A percentile compares a stretch with the other conserved stretches of the same genome.
Evolutionary conservation across 2,113 vertebrate genomes (phyloP).

Genomic region (Colossoma macropomum): DNA sequence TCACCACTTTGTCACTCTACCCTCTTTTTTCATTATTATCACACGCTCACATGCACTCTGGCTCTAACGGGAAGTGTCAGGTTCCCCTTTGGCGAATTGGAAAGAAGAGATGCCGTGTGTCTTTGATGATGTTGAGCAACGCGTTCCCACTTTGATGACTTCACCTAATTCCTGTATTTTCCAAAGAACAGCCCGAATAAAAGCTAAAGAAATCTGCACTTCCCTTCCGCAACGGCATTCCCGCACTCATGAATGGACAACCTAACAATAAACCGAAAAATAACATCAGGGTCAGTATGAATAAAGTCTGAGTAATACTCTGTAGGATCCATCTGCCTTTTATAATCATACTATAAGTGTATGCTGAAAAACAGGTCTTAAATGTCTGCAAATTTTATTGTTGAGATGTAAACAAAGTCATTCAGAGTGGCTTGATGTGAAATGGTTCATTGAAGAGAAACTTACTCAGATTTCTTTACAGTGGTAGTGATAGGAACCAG

Average conservation of each 20-base stretch:
- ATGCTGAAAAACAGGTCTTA: too few species aligned
- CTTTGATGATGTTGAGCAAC: conserved; percentile 36
- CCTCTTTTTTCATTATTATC: conserved; percentile 14
- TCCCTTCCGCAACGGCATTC: not conserved
- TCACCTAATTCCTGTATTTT: conserved; percentile 19
- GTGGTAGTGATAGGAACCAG: too few species aligned
- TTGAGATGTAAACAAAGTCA: too few species aligned
- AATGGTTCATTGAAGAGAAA: too few species aligned
- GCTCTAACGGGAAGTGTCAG: conserved; percentile 29
- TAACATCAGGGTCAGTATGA: not conserved
- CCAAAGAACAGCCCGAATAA: conserved; percentile 5
- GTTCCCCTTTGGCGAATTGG: conserved; percentile 6
- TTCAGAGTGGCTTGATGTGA: too few species aligned
- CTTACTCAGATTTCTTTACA: too few species aligned
- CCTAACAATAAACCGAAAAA: not conserved
- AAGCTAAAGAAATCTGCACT: not conserved
- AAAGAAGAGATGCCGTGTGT: not conserved
- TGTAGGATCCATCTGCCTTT: too few species aligned
- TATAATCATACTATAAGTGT: too few species aligned
- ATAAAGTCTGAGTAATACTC: not conserved
- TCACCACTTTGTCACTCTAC: conserved; percentile 45
- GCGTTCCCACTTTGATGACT: not conserved
- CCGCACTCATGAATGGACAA: not conserved
- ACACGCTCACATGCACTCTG: not conserved
- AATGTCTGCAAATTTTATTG: too few species aligned